Base-by-base conservation (phyloP, 2,797 vertebrate genomes). In the Intellagama lesueurii region DNA sequence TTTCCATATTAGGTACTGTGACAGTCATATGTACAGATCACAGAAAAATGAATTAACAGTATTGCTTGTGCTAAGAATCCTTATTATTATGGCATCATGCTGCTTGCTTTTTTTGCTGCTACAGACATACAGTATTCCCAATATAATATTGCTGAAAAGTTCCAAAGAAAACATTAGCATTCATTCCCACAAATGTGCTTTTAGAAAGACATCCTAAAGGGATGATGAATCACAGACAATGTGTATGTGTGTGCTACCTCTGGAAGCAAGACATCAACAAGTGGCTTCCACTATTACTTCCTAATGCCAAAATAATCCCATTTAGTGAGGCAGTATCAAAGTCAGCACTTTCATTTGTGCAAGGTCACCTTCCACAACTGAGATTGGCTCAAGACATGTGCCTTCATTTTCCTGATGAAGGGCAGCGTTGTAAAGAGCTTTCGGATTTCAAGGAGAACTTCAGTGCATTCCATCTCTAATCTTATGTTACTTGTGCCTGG, bases 241-340 rank as follows among this genome's bases (percentile, higher is more conserved):
- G 40, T 40, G 76, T 82, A 49, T 76, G 40, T 77, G 60, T 47
- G 79, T 81, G 9, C 35, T 81, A 60, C 49, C 81, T 52, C 64
- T 83, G 60, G 72, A 83, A 76, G 66, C 24, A 47, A 82, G 70
- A 76, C 52, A 64, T 35, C 40, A 32, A 32, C 26, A 49, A 68
- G 44, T 70, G 80, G 49, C 80, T 52, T 88, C 76, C 68, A 30
- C 44, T 8, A 66, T 88, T 47, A 35, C 22, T 83, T 70, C 40
- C 40, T 88, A 49, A 73, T 87, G 79, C 69, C 52, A 56, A 56
- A 56, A n/a, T 73, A 81, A 87, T 73, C 26, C 68, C 85, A 86
- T 73, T 81, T 40, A 83, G 70, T 66, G 81, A 70, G 28, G 78
- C 77, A 32, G 30, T 60, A 56, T 26, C 35, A 32, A 72, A 81